Percentiles rank a stretch among this genome's conserved stretches.
Evolutionary conservation across 2,113 vertebrate species (phyloP).

Genomic region (Bufo bufo): DNA sequence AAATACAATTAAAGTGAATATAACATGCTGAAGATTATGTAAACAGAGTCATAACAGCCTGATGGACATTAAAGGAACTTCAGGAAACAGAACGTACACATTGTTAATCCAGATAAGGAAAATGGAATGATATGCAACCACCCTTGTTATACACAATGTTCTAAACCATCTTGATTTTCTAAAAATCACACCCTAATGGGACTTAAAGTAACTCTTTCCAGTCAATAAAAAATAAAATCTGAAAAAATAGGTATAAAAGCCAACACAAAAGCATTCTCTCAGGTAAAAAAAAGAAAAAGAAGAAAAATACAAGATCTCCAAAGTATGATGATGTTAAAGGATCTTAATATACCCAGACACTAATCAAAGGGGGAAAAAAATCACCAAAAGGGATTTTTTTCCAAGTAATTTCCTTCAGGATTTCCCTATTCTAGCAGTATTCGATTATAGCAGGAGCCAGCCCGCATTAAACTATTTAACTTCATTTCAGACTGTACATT

Average conservation of each 20-base stretch:
- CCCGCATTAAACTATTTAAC: conserved; percentile 72
- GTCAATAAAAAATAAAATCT: conserved; percentile 68
- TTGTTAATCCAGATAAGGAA: conserved; percentile 48
- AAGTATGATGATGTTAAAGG: conserved; percentile 75
- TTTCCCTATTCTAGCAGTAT: conserved; percentile 66
- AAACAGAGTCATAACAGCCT: background rate
- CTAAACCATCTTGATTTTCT: conserved; percentile 67
- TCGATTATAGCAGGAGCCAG: conserved; percentile 83
- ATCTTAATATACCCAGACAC: conserved; percentile 69
- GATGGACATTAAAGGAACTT: background rate
- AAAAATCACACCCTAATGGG: conserved; percentile 72
- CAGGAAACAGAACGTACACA: background rate
- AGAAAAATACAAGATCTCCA: conserved; percentile 68
- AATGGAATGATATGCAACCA: conserved; percentile 62
- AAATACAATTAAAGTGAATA: background rate
- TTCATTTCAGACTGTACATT: conserved; percentile 61
- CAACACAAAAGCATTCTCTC: conserved; percentile 55
- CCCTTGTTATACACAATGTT: conserved; percentile 67
- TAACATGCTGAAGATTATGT: background rate
- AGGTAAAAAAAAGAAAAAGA: conserved; percentile 63
- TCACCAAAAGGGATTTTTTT: conserved; percentile 59
- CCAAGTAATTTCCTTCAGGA: conserved; percentile 68
- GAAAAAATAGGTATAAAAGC: conserved; percentile 69
- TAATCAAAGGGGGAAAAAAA: conserved; percentile 63
- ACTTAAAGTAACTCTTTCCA: conserved; percentile 73